Conservation (phyloP, 2,113 vertebrate genomes). For the Phrynosoma blainvillii region DNA sequence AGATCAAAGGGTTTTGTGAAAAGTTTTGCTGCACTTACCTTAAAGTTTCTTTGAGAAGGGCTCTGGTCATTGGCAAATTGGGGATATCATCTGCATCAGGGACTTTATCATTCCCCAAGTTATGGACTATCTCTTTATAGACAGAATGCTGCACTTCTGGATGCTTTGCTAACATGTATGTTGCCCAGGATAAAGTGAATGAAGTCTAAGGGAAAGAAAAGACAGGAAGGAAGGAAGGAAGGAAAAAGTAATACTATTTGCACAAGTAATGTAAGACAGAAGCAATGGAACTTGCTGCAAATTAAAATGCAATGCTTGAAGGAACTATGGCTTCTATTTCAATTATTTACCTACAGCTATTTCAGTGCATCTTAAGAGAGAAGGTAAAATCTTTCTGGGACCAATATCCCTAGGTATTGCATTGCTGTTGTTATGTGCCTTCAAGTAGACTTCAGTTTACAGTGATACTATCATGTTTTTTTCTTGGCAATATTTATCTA, state of each 20-base stretch:
- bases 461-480: too few relatives aligned
- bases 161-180: constrained; percentile 85
- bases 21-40: constrained; percentile 73
- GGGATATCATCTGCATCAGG: constrained; percentile 81
- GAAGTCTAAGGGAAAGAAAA: constrained; percentile 80
- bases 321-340: too few relatives aligned
- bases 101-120: constrained; percentile 75
- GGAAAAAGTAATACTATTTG: neutral
- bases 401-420: too few relatives aligned
- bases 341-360: too few relatives aligned
- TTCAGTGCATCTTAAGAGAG: too few relatives aligned
- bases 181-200: constrained; percentile 89
- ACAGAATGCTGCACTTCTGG: constrained; percentile 84
- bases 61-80: constrained; percentile 84
- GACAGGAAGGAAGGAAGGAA: neutral
- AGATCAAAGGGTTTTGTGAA: neutral
- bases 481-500: too few relatives aligned
- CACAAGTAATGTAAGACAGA: too few relatives aligned
- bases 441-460: too few relatives aligned
- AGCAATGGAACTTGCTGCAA: too few relatives aligned
- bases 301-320: too few relatives aligned
- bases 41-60: constrained; percentile 92
- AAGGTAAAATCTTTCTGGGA: too few relatives aligned
- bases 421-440: too few relatives aligned
- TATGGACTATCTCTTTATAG: constrained; percentile 78